These are phyloP conservation scores for Andrena cerasifolii DNA, from an alignment of 1,140 invertebrate species.

Conservation along the genomic window DNA sequence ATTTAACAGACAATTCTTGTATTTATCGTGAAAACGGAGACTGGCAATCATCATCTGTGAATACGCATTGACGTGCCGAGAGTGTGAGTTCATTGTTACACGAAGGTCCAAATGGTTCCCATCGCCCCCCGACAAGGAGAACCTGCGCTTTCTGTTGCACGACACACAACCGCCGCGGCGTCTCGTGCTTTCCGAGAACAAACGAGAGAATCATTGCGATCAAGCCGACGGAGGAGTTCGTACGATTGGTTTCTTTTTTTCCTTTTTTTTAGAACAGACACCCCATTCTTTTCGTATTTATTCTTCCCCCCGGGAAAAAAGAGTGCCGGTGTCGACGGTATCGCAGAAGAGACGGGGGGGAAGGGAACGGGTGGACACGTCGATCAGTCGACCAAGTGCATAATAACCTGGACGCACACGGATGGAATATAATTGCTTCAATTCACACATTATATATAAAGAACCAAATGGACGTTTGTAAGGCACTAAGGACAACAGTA, in stretches of 20 bases:
- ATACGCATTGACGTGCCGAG: constrained; percentile 58
- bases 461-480: constrained; percentile 67
- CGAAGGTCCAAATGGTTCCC: constrained; percentile 42
- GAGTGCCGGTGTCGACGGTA: constrained; percentile 34
- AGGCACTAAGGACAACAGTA: constrained; percentile 66
- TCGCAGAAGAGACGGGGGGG: constrained; percentile 3
- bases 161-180: constrained; percentile 5
- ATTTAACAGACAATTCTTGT: constrained; percentile 41
- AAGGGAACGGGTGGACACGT: constrained; percentile 41
- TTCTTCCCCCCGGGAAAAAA: constrained; percentile 12
- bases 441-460: constrained; percentile 63
- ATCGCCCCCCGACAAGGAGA: constrained; percentile 29
- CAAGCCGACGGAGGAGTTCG: background rate
- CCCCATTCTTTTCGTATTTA: constrained; percentile 4
- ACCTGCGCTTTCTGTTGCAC: constrained; percentile 32
- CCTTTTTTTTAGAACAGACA: background rate
- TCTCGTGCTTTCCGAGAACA: background rate
- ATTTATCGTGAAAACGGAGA: constrained; percentile 54
- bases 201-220: background rate
- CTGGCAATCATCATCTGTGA: constrained; percentile 44
- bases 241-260: background rate
- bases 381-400: constrained; percentile 52
- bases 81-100: constrained; percentile 60
- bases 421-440: constrained; percentile 68
- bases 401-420: constrained; percentile 61